Conservation (phyloP, 1,140 invertebrate species). For the Pogonus chalceus region DNA sequence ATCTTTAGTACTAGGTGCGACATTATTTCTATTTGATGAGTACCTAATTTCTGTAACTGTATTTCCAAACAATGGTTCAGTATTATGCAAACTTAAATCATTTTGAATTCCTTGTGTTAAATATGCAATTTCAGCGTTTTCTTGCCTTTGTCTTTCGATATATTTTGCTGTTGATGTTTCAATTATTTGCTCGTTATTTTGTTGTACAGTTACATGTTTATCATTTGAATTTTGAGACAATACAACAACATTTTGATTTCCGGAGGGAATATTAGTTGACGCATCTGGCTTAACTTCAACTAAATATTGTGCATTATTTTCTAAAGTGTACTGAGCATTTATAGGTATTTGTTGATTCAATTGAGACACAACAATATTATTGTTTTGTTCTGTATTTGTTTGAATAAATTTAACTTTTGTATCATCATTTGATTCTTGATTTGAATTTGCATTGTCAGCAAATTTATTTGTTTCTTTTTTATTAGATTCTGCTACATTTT, state of each 20-base stretch:
- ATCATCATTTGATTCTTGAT: no score
- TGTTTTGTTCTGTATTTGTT: not conserved
- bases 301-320: not conserved
- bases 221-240: not conserved
- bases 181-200: not conserved
- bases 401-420: no score
- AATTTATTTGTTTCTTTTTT: not conserved
- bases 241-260: not conserved
- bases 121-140: not conserved
- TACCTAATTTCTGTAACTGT: not conserved
- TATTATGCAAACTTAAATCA: not conserved
- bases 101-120: not conserved
- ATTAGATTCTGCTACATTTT: not conserved
- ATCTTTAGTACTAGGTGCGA: no score
- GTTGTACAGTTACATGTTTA: not conserved
- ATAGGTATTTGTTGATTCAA: no score
- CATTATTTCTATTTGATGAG: not conserved
- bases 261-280: not conserved
- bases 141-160: not conserved
- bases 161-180: not conserved
- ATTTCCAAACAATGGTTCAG: not conserved
- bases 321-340: not conserved
- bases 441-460: not conserved
- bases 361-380: not conserved
- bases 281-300: not conserved